phyloP scores from a whole-genome alignment of 1,140 invertebrate genomes.

The Aphelenchoides avenae region DNA sequence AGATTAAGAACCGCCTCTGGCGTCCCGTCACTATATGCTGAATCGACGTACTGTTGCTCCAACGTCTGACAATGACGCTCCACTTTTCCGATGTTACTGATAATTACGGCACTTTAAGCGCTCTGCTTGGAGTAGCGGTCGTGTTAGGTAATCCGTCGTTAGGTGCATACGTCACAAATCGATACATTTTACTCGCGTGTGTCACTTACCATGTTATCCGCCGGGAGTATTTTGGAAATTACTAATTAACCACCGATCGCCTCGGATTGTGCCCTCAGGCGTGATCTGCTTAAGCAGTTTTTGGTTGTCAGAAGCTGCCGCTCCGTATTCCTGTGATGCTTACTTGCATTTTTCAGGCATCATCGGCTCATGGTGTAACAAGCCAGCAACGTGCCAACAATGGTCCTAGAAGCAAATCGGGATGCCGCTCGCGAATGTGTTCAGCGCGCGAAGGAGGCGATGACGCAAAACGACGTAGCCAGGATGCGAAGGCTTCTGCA shows the following conservation, averaged over 20 bases:
- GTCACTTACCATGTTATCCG: not conserved
- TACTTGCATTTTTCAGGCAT: not conserved
- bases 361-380: conserved; percentile 3
- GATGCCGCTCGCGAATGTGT: conserved; percentile 43
- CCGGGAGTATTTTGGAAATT: not conserved
- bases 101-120: too few relatives aligned
- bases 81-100: too few relatives aligned
- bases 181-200: too few relatives aligned
- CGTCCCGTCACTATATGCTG: too few relatives aligned
- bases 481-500: conserved; percentile 44
- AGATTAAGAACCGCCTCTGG: too few relatives aligned
- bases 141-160: too few relatives aligned
- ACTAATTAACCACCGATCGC: not conserved
- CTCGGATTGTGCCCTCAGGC: not conserved
- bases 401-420: conserved; percentile 47
- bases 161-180: too few relatives aligned
- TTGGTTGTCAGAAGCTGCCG: not conserved
- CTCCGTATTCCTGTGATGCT: not conserved
- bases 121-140: too few relatives aligned
- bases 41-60: too few relatives aligned
- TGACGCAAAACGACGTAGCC: conserved; percentile 34
- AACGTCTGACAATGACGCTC: too few relatives aligned
- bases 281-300: not conserved
- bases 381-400: not conserved
- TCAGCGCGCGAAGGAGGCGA: conserved; percentile 40